A percentile compares a stretch with the other conserved stretches of the same genome.
Conservation (phyloP, 2,797 vertebrate species). For the Oreochromis grahami region DNA sequence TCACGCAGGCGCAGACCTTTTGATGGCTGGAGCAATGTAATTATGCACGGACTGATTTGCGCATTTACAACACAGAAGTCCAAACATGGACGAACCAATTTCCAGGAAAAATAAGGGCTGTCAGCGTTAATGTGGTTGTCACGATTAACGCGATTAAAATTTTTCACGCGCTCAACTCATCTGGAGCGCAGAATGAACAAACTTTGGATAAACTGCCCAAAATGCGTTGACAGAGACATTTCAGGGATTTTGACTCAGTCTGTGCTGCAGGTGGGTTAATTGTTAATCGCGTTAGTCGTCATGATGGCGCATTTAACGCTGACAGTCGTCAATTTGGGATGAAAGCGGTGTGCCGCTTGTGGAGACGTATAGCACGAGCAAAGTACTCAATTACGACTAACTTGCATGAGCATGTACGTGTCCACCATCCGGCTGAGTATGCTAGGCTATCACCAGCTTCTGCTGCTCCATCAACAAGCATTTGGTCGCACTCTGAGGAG, state of each 20-base stretch:
- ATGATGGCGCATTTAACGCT: background rate
- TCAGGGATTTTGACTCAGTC: background rate
- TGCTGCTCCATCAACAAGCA: background rate
- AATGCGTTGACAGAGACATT: background rate
- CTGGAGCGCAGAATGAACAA: background rate
- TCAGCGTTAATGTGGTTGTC: background rate
- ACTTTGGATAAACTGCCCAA: background rate
- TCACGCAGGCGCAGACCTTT: accelerated
- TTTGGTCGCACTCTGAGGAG: background rate
- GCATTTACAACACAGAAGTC: background rate
- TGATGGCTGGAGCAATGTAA: background rate
- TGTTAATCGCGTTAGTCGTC: background rate
- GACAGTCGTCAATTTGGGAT: background rate
- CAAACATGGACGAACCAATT: background rate
- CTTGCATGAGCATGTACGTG: background rate
- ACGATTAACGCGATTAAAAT: accelerated
- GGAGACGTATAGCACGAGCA: background rate
- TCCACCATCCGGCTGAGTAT: background rate
- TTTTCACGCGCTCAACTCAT: accelerated
- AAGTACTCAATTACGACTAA: background rate
- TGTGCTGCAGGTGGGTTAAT: background rate
- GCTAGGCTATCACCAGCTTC: background rate
- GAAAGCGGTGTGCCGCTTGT: background rate
- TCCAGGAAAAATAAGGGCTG: background rate
- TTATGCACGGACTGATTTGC: background rate